Conservation (phyloP, 2,797 vertebrate species). For the Martes flavigula region DNA sequence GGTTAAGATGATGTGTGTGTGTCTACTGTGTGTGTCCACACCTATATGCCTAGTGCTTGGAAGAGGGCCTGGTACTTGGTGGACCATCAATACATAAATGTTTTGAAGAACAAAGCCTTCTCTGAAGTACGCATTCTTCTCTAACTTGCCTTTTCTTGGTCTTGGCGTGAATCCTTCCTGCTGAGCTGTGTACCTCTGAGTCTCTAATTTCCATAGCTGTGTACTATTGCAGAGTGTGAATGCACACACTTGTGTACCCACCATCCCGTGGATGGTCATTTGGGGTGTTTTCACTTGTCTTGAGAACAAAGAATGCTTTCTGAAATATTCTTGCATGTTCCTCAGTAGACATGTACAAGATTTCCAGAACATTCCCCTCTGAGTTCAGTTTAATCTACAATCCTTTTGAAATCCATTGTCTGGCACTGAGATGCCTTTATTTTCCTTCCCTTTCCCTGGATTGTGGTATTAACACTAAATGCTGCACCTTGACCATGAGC, state of each 20-base stretch:
- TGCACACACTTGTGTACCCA: rapidly evolving
- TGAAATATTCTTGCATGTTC: rapidly evolving
- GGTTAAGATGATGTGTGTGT: background rate
- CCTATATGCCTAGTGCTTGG: background rate
- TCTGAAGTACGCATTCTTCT: background rate
- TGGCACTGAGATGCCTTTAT: background rate
- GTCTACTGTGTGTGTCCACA: background rate
- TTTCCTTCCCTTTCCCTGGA: background rate
- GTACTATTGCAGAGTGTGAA: background rate
- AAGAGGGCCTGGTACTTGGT: background rate
- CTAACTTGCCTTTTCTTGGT: background rate
- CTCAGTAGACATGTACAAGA: background rate
- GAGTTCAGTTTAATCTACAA: background rate
- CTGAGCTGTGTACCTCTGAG: too few species aligned
- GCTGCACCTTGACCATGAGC: background rate
- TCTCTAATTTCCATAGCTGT: background rate
- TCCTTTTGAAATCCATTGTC: background rate
- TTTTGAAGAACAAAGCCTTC: background rate
- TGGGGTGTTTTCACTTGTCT: background rate
- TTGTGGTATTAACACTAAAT: rapidly evolving
- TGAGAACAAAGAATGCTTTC: background rate
- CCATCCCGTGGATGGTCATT: background rate
- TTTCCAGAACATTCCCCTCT: background rate
- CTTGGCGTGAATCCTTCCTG: background rate
- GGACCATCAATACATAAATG: background rate